phyloP scores from a whole-genome alignment of 2,888 invertebrate species.

The Aspidapion aeneum region DNA sequence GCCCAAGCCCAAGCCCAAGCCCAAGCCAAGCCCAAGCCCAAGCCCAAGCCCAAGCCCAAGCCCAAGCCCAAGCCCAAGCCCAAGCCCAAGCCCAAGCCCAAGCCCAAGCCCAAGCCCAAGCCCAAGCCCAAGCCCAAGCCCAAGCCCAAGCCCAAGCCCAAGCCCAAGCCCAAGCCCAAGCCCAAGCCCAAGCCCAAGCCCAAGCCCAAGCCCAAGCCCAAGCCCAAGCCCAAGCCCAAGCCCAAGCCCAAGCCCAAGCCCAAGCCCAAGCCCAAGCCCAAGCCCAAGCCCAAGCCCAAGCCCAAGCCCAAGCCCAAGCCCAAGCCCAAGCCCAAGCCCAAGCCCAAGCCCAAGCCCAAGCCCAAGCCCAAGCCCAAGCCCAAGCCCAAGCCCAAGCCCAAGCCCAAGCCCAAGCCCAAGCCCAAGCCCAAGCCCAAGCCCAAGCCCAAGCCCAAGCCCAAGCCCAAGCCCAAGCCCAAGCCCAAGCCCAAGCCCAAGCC shows the following conservation, averaged over 20 bases:
- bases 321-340: conserved; percentile 3
- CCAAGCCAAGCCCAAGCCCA: no score
- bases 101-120: conserved; percentile 2
- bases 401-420: conserved; percentile 7
- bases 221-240: conserved; percentile 5
- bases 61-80: conserved; percentile 7
- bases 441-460: conserved; percentile 5
- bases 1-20: conserved; percentile 4
- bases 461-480: conserved; percentile 4
- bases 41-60: conserved; percentile 4
- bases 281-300: conserved; percentile 6
- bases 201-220: conserved; percentile 3
- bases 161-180: conserved; percentile 1
- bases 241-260: conserved; percentile 4
- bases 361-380: conserved; percentile 3
- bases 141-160: conserved; percentile 7
- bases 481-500: conserved; percentile 2
- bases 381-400: conserved; percentile 5
- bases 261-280: conserved; percentile 3
- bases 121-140: conserved; percentile 7
- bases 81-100: conserved; percentile 4
- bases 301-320: conserved; percentile 5
- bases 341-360: not conserved
- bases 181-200: not conserved
- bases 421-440: conserved; percentile 4